Conservation (phyloP, 2,113 vertebrate species). For the Suncus etruscus region DNA sequence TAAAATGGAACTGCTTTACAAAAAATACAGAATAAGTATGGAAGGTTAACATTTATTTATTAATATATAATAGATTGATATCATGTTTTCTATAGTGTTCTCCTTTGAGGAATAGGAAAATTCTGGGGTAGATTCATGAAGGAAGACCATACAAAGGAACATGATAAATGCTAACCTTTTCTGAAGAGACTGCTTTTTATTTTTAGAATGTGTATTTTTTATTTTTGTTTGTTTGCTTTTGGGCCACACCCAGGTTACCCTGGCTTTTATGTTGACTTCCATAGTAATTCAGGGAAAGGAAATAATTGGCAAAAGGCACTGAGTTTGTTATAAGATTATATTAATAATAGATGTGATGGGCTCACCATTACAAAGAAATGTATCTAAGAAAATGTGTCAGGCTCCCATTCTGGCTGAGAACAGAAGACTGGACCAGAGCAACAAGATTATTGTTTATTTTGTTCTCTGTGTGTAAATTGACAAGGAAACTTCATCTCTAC, state of each 20-base stretch:
- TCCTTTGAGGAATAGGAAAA: slow-evolving; percentile 17
- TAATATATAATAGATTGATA: background rate
- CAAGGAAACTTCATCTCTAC: background rate
- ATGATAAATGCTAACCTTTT: too few relatives aligned
- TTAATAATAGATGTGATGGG: background rate
- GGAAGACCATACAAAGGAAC: too few relatives aligned
- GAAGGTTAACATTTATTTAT: slow-evolving; percentile 45
- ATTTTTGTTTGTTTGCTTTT: too few relatives aligned
- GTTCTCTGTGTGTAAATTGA: background rate
- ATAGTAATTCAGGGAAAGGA: slow-evolving; percentile 12
- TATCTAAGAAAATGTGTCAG: background rate
- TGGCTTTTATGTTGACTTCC: background rate
- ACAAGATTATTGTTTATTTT: background rate
- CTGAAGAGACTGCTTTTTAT: too few relatives aligned
- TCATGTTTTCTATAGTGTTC: background rate
- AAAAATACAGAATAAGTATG: background rate
- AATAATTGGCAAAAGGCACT: background rate
- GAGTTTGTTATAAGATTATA: slow-evolving; percentile 21
- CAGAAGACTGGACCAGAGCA: background rate
- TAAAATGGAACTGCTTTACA: background rate
- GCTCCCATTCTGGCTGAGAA: background rate
- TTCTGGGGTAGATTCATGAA: slow-evolving; percentile 48
- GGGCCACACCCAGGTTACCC: background rate
- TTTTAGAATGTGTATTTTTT: too few relatives aligned
- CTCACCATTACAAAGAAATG: background rate